Evolutionary conservation across 2,113 vertebrate species (phyloP), one percentile per base, ranked within the genome.

Genomic region (Chloroceryle aenea): DNA sequence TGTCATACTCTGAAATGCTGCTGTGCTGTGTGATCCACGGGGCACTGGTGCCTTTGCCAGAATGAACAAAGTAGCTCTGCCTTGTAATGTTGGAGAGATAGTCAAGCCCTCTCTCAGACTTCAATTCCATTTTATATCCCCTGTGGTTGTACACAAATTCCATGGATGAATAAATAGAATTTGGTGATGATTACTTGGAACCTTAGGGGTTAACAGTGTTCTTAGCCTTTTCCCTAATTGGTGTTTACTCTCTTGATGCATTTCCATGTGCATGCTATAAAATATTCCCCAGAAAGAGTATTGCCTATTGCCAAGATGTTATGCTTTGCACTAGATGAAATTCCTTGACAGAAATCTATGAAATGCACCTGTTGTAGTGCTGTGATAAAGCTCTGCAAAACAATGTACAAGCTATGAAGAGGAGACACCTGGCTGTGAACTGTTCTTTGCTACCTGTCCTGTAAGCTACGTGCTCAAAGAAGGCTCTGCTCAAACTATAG

Each of bases 141-240:
- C 45, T 59, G 90, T 95, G 92, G 67, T 67, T 90, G 74, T 53
- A 92, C 72, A 89, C 75, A 96, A 94, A 97, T 94, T 94, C 90
- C 87, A 91, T 0, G 0, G 58, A 30, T 95, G 90, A 95, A 93
- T 93, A 93, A 96, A 94, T 80, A 90, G 59, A 59, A 75, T 88
- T 95, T 30, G 71, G 82, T 1, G 5, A 77, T 74, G 83, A 94
- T 96, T 92, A 80, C 92, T 80, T 74, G 94, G 96, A 92, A 94
- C 88, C 40, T 90, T 45, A 88, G 83, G 92, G 88, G 90, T 97
- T 96, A 96, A 96, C 90, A 50, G 75, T 55, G 63, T 90, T 90
- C 88, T 93, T 97, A 94, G 88, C 94, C 94, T 95, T 90, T 94
- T 67, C 63, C 55, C 47, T 94, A 95, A 93, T 71, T 93, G 45